Evolutionary conservation across 2,113 vertebrate species (phyloP), one percentile per base, ranked within the genome.

Genomic region (Pitta sordida): DNA sequence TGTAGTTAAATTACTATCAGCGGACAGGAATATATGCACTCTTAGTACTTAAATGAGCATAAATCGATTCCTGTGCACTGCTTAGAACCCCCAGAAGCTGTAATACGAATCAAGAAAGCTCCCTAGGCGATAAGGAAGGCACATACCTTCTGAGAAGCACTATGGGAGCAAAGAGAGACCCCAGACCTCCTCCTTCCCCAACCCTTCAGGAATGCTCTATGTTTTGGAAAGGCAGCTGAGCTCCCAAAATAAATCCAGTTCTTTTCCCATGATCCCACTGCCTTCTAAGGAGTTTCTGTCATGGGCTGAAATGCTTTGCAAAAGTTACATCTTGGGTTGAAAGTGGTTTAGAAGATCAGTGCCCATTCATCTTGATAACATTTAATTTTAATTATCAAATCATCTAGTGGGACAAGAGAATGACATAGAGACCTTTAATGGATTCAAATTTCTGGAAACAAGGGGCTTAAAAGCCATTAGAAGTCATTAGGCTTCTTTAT

Each of bases 161-260:
- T 36, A 13, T 36, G 39, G 11, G 46, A 48, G 34, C 39, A 75
- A 34, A 59, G 9, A 44, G 15, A 34, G 15, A 60, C 24, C 14
- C 58, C 39, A 62, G 21, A 52, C 8, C 3, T 44, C 7, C 0
- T 0, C 41, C 30, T 11, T 62, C 44, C 23, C 24, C 30, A 68
- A 21, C 4, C 34, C 8, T 23, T 43, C 10, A 15, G 16, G 17
- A 63, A 3, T 20, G 18, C 34, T 44, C 20, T 41, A 0, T 22
- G 27, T 68, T 76, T 62, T 43, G 18, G 34, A 63, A 76, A 60
- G 36, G 4, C 12, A 71, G 43, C n/a, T 51, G 62, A 75, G 18
- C 43, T 94, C 71, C 43, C 52, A 22, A 23, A 67, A 9, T 2
- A n/a, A 29, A 3, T 36, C 32, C 15, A 55, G 6, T 34, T 46